phyloP scores from a whole-genome alignment of 30 jellyfish, hydroid and myxozoan genomes.

The Morbakka virulenta region DNA sequence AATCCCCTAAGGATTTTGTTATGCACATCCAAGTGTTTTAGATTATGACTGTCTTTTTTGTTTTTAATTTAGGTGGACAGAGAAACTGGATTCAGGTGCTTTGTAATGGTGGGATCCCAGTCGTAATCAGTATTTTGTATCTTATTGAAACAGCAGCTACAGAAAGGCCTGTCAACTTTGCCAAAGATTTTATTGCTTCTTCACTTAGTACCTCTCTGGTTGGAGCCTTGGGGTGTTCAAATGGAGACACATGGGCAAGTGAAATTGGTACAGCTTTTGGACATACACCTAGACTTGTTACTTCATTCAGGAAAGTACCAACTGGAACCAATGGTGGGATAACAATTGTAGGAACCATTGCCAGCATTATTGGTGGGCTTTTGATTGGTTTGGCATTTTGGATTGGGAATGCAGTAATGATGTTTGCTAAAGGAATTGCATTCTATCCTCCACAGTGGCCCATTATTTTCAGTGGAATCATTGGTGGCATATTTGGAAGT shows the following conservation, averaged over 20 bases:
- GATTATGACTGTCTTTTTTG: no score
- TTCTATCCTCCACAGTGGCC: slow-evolving; percentile 85
- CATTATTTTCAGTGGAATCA: slow-evolving; percentile 23
- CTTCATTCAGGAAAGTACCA: slow-evolving; percentile 74
- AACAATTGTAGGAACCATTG: slow-evolving; percentile 56
- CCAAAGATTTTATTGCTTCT: slow-evolving; percentile 72
- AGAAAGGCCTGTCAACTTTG: slow-evolving; percentile 74
- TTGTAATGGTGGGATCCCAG: slow-evolving; percentile 81
- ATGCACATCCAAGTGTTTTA: neutral
- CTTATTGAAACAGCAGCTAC: slow-evolving; percentile 71
- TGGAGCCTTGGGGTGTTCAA: slow-evolving; percentile 83
- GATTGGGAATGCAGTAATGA: neutral
- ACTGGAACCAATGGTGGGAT: slow-evolving; percentile 88
- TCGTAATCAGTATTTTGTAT: slow-evolving; percentile 42
- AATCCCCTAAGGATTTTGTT: no score
- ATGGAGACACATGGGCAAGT: slow-evolving; percentile 95
- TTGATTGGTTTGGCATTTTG: slow-evolving; percentile 56
- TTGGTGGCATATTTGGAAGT: slow-evolving; percentile 84
- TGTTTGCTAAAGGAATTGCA: slow-evolving; percentile 7
- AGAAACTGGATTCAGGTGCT: slow-evolving; percentile 80
- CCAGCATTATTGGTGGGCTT: slow-evolving; percentile 82
- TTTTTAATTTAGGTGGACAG: slow-evolving; percentile 74
- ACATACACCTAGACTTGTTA: slow-evolving; percentile 67
- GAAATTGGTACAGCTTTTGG: slow-evolving; percentile 94
- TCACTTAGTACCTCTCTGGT: slow-evolving; percentile 47